Conservation (phyloP, 1,140 invertebrate genomes). For the Whitmania pigra region DNA sequence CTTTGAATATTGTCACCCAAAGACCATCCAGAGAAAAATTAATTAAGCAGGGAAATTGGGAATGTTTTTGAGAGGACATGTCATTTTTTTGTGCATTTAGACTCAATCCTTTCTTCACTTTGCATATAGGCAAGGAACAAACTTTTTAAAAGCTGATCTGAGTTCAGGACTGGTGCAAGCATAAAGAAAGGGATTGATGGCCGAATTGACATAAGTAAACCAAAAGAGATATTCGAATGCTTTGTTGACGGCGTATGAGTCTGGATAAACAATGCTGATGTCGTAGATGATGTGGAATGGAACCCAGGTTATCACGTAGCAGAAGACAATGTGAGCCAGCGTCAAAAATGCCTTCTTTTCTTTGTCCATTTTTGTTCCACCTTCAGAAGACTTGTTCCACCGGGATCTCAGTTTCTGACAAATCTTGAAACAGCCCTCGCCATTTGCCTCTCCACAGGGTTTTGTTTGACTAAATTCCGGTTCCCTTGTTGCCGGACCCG, state of each 20-base stretch:
- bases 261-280: conserved; percentile 29
- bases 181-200: conserved; percentile 38
- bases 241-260: conserved; percentile 27
- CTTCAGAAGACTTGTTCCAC: conserved; percentile 4
- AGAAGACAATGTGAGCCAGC: conserved; percentile 33
- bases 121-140: conserved; percentile 22
- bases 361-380: neutral
- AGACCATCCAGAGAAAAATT: too few species aligned
- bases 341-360: conserved; percentile 33
- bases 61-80: too few species aligned
- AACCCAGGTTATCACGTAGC: conserved; percentile 34
- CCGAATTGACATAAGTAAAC: conserved; percentile 37
- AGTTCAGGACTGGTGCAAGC: conserved; percentile 36
- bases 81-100: too few species aligned
- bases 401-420: neutral
- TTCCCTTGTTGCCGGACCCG: neutral
- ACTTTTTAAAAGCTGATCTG: conserved; percentile 30
- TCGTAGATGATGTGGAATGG: conserved; percentile 37
- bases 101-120: too few species aligned
- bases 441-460: neutral
- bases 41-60: too few species aligned
- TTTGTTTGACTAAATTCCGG: neutral
- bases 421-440: too few species aligned
- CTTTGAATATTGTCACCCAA: too few species aligned
- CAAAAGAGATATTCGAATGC: conserved; percentile 32